These are phyloP conservation scores for Periophthalmus magnuspinnatus DNA, from an alignment of 2,797 vertebrate species.

Conservation along the genomic window DNA sequence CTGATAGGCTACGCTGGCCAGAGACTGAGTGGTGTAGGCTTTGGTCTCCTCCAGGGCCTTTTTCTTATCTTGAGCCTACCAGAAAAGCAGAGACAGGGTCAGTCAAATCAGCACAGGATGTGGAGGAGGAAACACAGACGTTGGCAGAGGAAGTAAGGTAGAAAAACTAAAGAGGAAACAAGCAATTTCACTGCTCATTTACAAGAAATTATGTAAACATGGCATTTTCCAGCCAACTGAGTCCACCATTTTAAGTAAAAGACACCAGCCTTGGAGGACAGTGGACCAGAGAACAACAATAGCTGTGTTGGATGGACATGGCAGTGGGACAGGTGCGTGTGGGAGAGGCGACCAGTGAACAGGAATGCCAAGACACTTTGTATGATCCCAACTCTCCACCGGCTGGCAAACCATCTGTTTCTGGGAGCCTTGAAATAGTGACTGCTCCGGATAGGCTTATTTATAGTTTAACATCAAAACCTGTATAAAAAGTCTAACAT, in stretches of 20 bases:
- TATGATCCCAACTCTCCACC: conserved; percentile 47
- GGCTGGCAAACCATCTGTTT: conserved; percentile 67
- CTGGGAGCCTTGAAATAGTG: conserved; percentile 55
- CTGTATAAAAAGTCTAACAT: conserved; percentile 16
- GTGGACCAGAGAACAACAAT: conserved; percentile 30
- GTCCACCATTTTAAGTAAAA: conserved; percentile 10
- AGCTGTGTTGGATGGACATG: conserved; percentile 28
- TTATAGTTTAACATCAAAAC: conserved; percentile 62
- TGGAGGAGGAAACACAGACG: conserved; percentile 37
- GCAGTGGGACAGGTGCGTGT: conserved; percentile 54
- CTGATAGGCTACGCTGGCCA: conserved; percentile 99
- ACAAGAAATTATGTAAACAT: neutral
- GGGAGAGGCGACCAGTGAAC: conserved; percentile 49
- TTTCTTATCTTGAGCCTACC: conserved; percentile 94
- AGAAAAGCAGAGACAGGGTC: conserved; percentile 5
- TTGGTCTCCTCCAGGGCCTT: conserved; percentile 99
- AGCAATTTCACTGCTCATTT: conserved; percentile 30
- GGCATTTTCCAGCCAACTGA: neutral
- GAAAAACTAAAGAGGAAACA: conserved; percentile 27
- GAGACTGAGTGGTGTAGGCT: conserved; percentile 97
- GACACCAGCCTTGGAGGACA: conserved; percentile 13
- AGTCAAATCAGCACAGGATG: conserved; percentile 30
- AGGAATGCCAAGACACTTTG: conserved; percentile 59
- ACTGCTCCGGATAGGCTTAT: conserved; percentile 51
- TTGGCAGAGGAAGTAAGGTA: conserved; percentile 27